Evolutionary conservation across 2,888 invertebrate genomes (phyloP), one percentile per base, ranked within the genome.

Genomic region (Liopterus haemorrhoidalis): DNA sequence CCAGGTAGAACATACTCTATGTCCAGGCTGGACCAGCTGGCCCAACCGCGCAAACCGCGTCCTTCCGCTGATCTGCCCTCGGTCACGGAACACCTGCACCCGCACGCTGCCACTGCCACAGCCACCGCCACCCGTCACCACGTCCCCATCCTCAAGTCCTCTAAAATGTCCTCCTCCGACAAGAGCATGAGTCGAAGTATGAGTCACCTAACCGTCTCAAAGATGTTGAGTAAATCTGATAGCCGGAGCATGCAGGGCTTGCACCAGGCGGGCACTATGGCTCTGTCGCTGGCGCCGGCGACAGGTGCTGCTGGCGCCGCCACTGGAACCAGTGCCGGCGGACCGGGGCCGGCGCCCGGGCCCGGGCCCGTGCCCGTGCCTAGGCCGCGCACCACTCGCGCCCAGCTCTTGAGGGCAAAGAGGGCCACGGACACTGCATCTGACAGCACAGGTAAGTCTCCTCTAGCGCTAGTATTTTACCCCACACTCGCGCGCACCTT

Each of bases 1-100:
- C 79, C 79, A 83, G 84, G 84, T 80, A 89, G 91, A 79, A 90
- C 91, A 64, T 85, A 85, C 75, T 90, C 90, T 69, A 90, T 92
- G 90, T 86, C 90, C 64, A 83, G 92, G 60, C 81, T 92, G 74
- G 92, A 92, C 79, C 81, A 83, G 67, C 76, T 85, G 69, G 77
- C 85, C 59, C 80, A 79, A 70, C 85, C 85, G 55, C 75, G 83
- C 59, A 65, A 61, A 56, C 75, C 74, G 53, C 61, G 56, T 25
- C 49, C 50, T 16, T 37, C 55, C 31, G 53, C 57, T 21, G 65
- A 64, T 51, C 58, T 69, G 56, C 63, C 67, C 49, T 61, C 67
- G 38, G 59, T 67, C 52, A 41, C 49, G 37, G 49, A 60, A 57
- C 54, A 57, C 60, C 54, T 59, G 61, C 48, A 15, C 16, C 36